Evolutionary conservation across 1,140 invertebrate species (phyloP).

Genomic region (Octopus sinensis): DNA sequence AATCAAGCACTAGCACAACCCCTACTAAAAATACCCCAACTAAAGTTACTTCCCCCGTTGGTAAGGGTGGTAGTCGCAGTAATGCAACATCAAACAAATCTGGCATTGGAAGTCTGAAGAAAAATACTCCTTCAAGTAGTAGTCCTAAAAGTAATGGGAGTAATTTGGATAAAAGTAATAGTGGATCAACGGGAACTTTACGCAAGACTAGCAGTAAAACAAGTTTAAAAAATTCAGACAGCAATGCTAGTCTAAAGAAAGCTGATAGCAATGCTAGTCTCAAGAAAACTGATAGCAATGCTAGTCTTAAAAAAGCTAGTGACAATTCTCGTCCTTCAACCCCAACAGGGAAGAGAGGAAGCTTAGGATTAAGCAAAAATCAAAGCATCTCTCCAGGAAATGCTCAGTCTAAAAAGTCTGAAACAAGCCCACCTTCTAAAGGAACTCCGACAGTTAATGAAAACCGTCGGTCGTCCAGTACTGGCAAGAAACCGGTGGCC

Average conservation of each 20-base stretch:
- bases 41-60: not conserved
- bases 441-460: not conserved
- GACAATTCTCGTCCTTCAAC: constrained; percentile 40
- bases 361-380: not conserved
- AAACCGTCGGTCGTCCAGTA: constrained; percentile 13
- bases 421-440: constrained; percentile 18
- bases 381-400: constrained; percentile 13
- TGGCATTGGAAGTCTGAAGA: constrained; percentile 29
- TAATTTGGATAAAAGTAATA: constrained; percentile 25
- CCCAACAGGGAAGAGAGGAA: constrained; percentile 30
- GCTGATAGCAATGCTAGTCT: constrained; percentile 39
- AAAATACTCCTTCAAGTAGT: constrained; percentile 11
- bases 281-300: constrained; percentile 54
- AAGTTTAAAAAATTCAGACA: constrained; percentile 55
- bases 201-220: constrained; percentile 32
- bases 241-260: constrained; percentile 34
- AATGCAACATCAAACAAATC: constrained; percentile 31
- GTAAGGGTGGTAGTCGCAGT: constrained; percentile 28
- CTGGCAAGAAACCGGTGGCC: constrained; percentile 67
- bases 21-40: constrained; percentile 7
- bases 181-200: constrained; percentile 29
- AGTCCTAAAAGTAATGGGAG: constrained; percentile 25
- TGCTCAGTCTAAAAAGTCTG: not conserved
- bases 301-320: constrained; percentile 53
- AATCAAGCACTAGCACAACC: not conserved